Evolutionary conservation across 2,888 invertebrate species (phyloP), one percentile per base, ranked within the genome.

Genomic region (Pandemis cinnamomeana): DNA sequence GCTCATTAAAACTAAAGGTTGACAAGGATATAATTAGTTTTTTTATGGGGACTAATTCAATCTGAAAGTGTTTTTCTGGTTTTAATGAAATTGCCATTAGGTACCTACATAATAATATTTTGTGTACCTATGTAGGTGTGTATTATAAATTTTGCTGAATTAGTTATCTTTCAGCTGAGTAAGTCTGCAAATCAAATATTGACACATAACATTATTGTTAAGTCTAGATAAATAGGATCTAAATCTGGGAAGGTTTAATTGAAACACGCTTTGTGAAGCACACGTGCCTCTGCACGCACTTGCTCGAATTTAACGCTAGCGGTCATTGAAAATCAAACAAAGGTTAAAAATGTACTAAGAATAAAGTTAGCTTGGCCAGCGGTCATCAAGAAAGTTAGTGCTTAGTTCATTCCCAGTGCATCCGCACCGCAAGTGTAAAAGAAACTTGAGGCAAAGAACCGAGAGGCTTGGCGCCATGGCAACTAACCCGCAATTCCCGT

Each of bases 381-480:
- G 51, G 0, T 51, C 7, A 51, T 6, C 55, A 55, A 20, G 20
- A n/a, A 20, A 55, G 15, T 8, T 4, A 7, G 7, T 20, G 2
- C 20, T 55, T 20, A 20, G 55, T 55, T 51, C 55, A 55, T 7
- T 2, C 71, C 0, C 8, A 67, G 51, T 36, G 20, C 67, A 53
- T 7, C 5, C 15, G 48, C 48, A 67, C 60, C 15, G 3, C 64
- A 55, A 58, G 15, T 11, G 42, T 36, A 20, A 63, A 10, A 79
- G 80, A 72, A 77, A 80, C 75, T 61, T 42, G 81, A 85, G 71
- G 71, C 63, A 63, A 77, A 72, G 75, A 71, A 70, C 75, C 75
- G 76, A 60, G 4, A 5, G 46, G 46, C 46, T 69, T 81, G 81
- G 84, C 86, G 87, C 88, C 89, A 87, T 89, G 80, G 88, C 86